phyloP scores from a whole-genome alignment of 1,140 invertebrate genomes.

The Temnothorax nylanderi region DNA sequence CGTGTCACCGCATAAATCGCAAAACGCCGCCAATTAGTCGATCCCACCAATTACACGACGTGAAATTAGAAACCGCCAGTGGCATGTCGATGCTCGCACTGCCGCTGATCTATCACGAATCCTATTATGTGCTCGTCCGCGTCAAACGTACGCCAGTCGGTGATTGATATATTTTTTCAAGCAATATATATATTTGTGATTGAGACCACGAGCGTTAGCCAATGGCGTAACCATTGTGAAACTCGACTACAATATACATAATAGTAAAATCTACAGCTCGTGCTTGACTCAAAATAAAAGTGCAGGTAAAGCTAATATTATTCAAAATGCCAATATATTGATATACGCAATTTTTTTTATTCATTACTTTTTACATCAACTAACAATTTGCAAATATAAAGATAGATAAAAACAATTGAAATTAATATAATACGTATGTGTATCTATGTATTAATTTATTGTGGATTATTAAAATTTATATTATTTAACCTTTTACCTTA shows the following conservation, averaged over 20 bases:
- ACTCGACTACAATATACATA: neutral
- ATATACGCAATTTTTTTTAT: neutral
- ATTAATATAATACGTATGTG: neutral
- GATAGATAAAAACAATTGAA: neutral
- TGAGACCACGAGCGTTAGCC: neutral
- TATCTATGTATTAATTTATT: neutral
- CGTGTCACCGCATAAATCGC: constrained; percentile 78
- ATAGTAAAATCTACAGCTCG: constrained; percentile 12
- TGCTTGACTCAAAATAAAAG: neutral
- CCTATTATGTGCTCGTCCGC: constrained; percentile 46
- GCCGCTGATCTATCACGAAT: constrained; percentile 49
- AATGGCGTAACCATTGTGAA: constrained; percentile 20
- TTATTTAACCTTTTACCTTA: too few species aligned
- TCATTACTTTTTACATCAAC: neutral
- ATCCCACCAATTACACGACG: constrained; percentile 73
- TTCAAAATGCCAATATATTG: neutral
- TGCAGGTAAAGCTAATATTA: neutral
- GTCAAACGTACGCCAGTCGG: constrained; percentile 25
- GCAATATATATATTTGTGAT: neutral
- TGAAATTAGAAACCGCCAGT: constrained; percentile 69
- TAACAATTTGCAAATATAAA: neutral
- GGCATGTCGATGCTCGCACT: constrained; percentile 21
- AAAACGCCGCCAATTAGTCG: constrained; percentile 77
- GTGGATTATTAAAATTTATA: neutral
- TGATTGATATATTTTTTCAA: constrained; percentile 49